Evolutionary conservation across 2,797 vertebrate species (phyloP).

Genomic region (Pachyuromys duprasi): DNA sequence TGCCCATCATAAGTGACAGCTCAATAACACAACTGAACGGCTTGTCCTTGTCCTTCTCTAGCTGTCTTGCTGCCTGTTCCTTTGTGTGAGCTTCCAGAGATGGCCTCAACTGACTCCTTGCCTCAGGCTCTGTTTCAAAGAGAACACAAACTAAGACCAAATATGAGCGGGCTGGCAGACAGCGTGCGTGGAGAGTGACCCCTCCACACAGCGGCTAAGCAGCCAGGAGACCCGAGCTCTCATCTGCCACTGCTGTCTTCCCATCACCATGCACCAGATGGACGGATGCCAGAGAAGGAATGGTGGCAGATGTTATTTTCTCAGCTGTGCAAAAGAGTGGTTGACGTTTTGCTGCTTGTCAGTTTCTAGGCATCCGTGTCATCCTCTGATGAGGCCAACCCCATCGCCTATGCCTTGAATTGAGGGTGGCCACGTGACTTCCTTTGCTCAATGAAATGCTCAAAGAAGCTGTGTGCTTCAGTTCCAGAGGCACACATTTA

Average conservation of each 20-base stretch:
- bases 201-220: not conserved
- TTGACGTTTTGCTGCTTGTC: not conserved
- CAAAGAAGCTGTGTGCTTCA: not conserved
- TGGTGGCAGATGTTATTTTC: not conserved
- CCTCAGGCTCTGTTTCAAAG: not conserved
- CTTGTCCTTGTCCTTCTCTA: too few relatives aligned
- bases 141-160: not conserved
- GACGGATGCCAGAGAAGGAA: not conserved
- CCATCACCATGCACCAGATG: not conserved
- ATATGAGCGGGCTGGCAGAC: not conserved
- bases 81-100: not conserved
- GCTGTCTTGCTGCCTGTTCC: not conserved
- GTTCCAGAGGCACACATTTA: not conserved
- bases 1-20: accelerated
- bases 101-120: not conserved
- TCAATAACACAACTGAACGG: accelerated
- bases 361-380: not conserved
- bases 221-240: not conserved
- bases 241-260: accelerated
- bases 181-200: accelerated
- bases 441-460: not conserved
- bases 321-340: not conserved
- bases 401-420: not conserved
- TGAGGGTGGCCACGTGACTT: not conserved
- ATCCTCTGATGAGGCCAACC: not conserved